These are phyloP conservation scores for Adoxophyes honmai DNA, from an alignment of 1,140 invertebrate genomes.

Conservation along the genomic window DNA sequence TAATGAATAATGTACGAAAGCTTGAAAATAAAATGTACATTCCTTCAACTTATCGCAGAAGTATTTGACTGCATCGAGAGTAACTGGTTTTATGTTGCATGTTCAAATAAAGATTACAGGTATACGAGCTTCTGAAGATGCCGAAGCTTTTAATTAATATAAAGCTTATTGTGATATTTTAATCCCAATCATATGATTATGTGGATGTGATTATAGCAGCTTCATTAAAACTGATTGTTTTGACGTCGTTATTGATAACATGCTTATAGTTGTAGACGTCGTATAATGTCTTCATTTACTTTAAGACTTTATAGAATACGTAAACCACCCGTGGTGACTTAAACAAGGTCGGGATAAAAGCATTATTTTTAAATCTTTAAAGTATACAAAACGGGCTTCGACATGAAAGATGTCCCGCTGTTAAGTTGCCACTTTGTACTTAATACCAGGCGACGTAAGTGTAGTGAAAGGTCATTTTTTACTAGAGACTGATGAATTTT, in stretches of 20 bases:
- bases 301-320: background rate
- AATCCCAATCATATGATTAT: background rate
- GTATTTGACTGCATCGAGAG: too few species aligned
- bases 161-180: background rate
- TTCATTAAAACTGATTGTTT: background rate
- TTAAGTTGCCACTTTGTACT: background rate
- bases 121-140: too few species aligned
- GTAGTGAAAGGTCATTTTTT: background rate
- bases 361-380: background rate
- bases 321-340: constrained; percentile 13
- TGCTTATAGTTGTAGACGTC: background rate
- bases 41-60: too few species aligned
- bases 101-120: too few species aligned
- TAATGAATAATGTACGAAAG: too few species aligned
- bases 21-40: too few species aligned
- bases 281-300: constrained; percentile 9
- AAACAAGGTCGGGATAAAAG: background rate
- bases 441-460: background rate
- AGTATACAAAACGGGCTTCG: background rate
- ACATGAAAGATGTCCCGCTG: background rate
- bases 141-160: background rate
- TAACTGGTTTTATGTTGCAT: too few species aligned
- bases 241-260: background rate
- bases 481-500: too few species aligned
- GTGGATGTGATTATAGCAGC: background rate